Base-by-base conservation (phyloP, 2,888 invertebrate species). In the Tachina fera region DNA sequence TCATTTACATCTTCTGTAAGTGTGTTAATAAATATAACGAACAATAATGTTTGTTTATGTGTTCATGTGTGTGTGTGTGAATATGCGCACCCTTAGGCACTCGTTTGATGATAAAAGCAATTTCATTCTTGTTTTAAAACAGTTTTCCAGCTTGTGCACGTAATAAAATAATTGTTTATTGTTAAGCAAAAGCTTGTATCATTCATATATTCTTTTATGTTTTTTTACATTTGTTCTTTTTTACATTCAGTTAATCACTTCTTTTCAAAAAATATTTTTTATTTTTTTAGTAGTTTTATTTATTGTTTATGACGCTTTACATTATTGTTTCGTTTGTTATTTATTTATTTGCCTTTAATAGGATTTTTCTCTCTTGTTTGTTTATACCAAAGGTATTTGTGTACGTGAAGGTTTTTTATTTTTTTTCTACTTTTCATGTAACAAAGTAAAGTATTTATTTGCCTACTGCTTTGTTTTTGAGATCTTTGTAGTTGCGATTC, bases 271-370 rank as follows among this genome's bases (percentile, higher is more conserved):
- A 1, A 22, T 31, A 1, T 8, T 11, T 16, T 14, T 56, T 61
- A 56, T 6, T 11, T 67, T 51, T 63, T 19, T 51, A 13, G n/a
- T 65, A 39, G 11, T 22, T 70, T 70, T 41, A 31, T 76, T 16
- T 70, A 22, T 45, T 76, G 51, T 61, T 63, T 11, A 31, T 71
- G 47, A 22, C 14, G 31, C 47, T 77, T 53, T 56, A 45, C 47
- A 45, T 19, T 16, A 56, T 77, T 63, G 77, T 22, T 60, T 31
- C 31, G 6, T 31, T 83, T 83, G 61, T 61, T 76, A 19, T 75
- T 67, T 68, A 47, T 68, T 61, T 75, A 19, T 65, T 70, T 77
- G 49, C 10, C 41, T 43, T 10, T n/a, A 41, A 39, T 41, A 70
- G 58, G 65, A 56, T 41, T 58, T 65, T 16, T 39, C 16, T 63